Percentiles rank a stretch among this genome's conserved stretches.
These are phyloP conservation scores for Malacosoma neustria DNA, from an alignment of 2,888 invertebrate species.

Conservation along the genomic window DNA sequence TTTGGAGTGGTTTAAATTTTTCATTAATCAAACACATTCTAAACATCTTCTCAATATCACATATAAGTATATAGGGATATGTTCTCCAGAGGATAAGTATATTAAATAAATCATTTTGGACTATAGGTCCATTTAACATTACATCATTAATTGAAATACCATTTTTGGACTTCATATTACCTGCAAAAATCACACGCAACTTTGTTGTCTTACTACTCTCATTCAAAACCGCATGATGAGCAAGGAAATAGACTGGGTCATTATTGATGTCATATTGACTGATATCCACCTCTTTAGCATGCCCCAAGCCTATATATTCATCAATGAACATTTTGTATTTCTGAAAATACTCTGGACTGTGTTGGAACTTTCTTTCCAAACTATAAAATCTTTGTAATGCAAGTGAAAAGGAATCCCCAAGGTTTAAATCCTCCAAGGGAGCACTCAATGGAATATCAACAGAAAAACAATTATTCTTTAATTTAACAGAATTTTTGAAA, in stretches of 20 bases:
- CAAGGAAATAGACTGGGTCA: conserved; percentile 12
- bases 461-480: conserved; percentile 2
- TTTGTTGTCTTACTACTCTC: conserved; percentile 9
- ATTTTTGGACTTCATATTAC: conserved; percentile 7
- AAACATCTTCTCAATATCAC: conserved; percentile 9
- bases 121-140: conserved; percentile 10
- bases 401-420: conserved; percentile 7
- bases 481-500: conserved; percentile 2
- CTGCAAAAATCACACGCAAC: conserved; percentile 8
- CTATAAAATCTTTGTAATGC: conserved; percentile 7
- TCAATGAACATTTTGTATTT: conserved; percentile 8
- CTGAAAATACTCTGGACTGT: conserved; percentile 1
- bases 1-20: conserved; percentile 6
- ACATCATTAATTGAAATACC: conserved; percentile 9
- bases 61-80: conserved; percentile 4
- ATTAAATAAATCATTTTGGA: conserved; percentile 12
- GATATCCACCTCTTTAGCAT: conserved; percentile 6
- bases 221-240: conserved; percentile 11
- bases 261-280: conserved; percentile 5
- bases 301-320: conserved; percentile 7
- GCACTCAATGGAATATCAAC: conserved; percentile 6
- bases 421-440: conserved; percentile 1
- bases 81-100: conserved; percentile 8
- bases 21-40: conserved; percentile 1
- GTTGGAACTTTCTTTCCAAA: conserved; percentile 5